Percentiles rank a stretch among this genome's conserved stretches.
phyloP scores from a whole-genome alignment of 2,888 invertebrate species.

The Smittia sp. region DNA sequence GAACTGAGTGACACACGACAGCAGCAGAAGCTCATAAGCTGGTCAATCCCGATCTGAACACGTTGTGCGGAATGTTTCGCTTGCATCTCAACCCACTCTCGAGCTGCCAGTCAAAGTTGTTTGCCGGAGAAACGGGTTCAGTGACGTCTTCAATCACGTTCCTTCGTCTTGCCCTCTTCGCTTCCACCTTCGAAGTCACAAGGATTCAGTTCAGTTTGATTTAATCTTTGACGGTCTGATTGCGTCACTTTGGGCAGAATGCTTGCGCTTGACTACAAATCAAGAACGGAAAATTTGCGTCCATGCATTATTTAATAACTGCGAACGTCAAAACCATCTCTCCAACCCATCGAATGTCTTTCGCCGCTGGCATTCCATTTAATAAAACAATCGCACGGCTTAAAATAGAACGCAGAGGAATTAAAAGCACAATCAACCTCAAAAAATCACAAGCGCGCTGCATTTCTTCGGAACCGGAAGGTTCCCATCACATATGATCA shows the following conservation, averaged over 20 bases:
- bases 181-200: no score
- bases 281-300: neutral
- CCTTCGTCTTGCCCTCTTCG: neutral
- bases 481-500: conserved; percentile 26
- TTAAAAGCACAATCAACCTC: neutral
- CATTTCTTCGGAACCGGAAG: conserved; percentile 32
- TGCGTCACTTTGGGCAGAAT: neutral
- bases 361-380: neutral
- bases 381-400: neutral
- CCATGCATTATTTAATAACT: neutral
- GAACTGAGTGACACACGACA: conserved; percentile 19
- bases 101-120: neutral
- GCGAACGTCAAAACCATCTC: neutral
- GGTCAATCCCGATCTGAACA: conserved; percentile 19
- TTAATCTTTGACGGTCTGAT: neutral
- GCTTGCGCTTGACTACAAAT: conserved; percentile 35
- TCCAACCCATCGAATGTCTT: neutral
- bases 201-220: neutral
- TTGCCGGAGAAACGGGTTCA: no score
- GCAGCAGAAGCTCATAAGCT: neutral
- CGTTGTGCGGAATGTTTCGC: neutral
- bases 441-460: neutral
- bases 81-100: no score
- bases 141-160: no score
- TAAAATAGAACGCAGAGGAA: neutral